Evolutionary conservation across 2,113 vertebrate genomes (phyloP).

Genomic region (Leptocoma aspasia): DNA sequence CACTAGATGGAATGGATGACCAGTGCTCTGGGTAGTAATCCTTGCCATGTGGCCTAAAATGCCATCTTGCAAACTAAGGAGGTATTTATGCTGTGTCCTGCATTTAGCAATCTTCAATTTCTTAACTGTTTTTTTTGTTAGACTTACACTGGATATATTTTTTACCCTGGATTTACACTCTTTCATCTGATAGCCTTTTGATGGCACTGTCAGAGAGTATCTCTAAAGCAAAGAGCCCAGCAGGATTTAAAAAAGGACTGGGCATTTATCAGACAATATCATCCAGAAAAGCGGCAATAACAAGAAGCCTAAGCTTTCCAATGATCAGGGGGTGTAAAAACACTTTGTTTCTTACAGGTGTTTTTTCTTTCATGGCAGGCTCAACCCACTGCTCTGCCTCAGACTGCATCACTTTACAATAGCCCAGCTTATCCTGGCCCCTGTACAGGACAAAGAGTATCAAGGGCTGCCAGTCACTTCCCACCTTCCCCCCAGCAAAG

Average conservation of each 20-base stretch:
- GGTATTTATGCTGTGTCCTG: background rate
- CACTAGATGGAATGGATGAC: fast-evolving
- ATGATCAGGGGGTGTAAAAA: background rate
- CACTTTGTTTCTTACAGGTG: background rate
- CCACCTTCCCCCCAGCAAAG: background rate
- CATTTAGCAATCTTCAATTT: background rate
- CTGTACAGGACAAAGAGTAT: background rate
- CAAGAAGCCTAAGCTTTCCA: background rate
- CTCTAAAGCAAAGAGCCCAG: background rate
- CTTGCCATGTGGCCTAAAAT: background rate
- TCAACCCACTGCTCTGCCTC: background rate
- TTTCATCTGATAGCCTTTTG: background rate
- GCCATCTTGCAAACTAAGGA: background rate
- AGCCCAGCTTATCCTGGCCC: background rate
- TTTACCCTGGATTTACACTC: background rate
- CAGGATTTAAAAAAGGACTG: background rate
- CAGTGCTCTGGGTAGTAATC: background rate
- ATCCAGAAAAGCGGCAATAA: background rate
- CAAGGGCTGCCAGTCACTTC: background rate
- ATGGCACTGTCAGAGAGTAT: background rate
- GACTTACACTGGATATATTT: background rate
- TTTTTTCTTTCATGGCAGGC: background rate
- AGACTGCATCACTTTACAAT: background rate
- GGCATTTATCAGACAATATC: background rate
- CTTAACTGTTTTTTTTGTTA: background rate